Percentiles rank a stretch among this genome's conserved stretches.
Evolutionary conservation across 2,113 vertebrate genomes (phyloP).

Genomic region (Aphyosemion australe): DNA sequence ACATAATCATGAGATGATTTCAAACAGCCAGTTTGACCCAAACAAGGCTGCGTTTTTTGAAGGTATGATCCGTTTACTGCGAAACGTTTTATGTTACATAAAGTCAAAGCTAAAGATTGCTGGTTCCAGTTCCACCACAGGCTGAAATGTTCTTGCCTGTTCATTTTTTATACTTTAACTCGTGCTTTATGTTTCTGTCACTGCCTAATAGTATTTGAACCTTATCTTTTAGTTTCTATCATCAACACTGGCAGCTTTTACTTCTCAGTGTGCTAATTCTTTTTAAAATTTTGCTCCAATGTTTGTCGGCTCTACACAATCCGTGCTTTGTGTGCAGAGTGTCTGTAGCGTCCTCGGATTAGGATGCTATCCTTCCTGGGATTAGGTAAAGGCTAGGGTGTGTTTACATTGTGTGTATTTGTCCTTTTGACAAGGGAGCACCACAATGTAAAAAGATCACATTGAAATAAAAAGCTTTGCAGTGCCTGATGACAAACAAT

Average conservation of each 20-base stretch:
- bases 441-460: background rate
- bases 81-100: slow-evolving; percentile 1
- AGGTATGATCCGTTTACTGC: slow-evolving; percentile 4
- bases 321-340: slow-evolving; percentile 73
- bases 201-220: slow-evolving; percentile 21
- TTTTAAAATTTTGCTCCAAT: slow-evolving; percentile 28
- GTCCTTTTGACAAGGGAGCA: slow-evolving; percentile 7
- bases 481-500: background rate
- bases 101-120: background rate
- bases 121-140: background rate
- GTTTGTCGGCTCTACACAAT: slow-evolving; percentile 58
- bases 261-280: slow-evolving; percentile 49
- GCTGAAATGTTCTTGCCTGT: background rate
- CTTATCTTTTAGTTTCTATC: slow-evolving; percentile 48
- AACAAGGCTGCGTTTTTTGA: slow-evolving; percentile 41
- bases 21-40: slow-evolving; percentile 10
- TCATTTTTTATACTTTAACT: no score
- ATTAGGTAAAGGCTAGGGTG: slow-evolving; percentile 36
- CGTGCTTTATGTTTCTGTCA: background rate
- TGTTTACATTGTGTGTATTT: background rate
- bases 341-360: slow-evolving; percentile 67
- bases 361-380: slow-evolving; percentile 63
- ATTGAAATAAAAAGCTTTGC: background rate
- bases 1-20: slow-evolving; percentile 47
- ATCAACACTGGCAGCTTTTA: slow-evolving; percentile 68